Base-by-base conservation (phyloP, 2,888 invertebrate species). In the Mayetiola destructor region DNA sequence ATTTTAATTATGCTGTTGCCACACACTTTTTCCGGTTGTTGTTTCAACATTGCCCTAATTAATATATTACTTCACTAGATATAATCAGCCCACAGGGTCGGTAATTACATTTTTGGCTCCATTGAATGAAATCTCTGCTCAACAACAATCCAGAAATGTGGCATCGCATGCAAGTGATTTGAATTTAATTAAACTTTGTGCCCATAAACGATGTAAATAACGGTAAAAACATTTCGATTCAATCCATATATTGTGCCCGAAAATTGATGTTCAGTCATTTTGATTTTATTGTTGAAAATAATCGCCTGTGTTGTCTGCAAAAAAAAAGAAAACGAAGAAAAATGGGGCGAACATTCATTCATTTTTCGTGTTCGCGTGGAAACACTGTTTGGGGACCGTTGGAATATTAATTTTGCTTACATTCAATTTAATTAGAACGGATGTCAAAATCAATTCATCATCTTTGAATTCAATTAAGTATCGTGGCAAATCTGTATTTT, bases 1-100 rank as follows among this genome's bases (percentile, higher is more conserved):
- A n/a, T n/a, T n/a, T n/a, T n/a, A n/a, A n/a, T 48, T 27, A 48
- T 48, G 48, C n/a, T n/a, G 48, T 48, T 14, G 12, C 37, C n/a
- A 37, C n/a, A 4, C 12, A 37, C 8, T 37, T 12, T 4, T 37
- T 21, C 23, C 9, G 10, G 14, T 3, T 3, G 23, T 4, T 6
- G 23, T 8, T 16, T 6, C 23, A 5, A 6, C 3, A 48, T 27
- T 48, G n/a, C 9, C 5, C 29, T 48, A n/a, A n/a, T n/a, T 27
- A n/a, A 27, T 27, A 27, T 27, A 27, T 48, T 48, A 27, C 23
- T 27, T 48, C 27, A 32, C 12, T 32, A 32, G 6, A 32, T 27
- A n/a, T 27, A 37, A 37, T 14, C 23, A 14, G 27, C 27, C 23
- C 4, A 2, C 14, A 14, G 5, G 27, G 27, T 5, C 27, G 23